Evolutionary conservation across 2,888 invertebrate genomes (phyloP).

Genomic region (Pandemis heparana): DNA sequence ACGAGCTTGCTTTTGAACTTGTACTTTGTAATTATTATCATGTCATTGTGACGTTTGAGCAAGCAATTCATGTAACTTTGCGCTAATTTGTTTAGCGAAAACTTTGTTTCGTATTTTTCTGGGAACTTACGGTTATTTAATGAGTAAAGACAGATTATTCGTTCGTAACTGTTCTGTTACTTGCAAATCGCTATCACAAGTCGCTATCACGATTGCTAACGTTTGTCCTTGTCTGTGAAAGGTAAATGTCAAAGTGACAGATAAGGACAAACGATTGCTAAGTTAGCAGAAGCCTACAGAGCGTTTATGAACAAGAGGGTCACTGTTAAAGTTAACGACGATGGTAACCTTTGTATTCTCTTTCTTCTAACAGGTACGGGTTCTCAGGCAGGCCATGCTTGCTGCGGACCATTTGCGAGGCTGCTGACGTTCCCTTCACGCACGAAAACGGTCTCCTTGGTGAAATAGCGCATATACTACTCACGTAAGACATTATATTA

Average conservation of each 20-base stretch:
- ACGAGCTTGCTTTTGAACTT: not conserved
- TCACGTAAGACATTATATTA: constrained; percentile 90
- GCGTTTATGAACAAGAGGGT: no score
- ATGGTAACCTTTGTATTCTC: no score
- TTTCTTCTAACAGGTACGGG: constrained; percentile 78
- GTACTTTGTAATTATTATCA: constrained; percentile 4
- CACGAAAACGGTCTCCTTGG: constrained; percentile 90
- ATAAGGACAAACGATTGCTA: no score
- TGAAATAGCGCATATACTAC: constrained; percentile 90
- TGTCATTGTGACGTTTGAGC: not conserved
- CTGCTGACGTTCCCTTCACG: constrained; percentile 88
- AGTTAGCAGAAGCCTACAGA: no score
- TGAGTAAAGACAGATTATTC: no score
- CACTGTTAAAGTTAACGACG: no score
- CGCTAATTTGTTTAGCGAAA: not conserved
- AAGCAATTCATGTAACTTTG: not conserved
- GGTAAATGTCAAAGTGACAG: no score
- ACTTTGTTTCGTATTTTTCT: not conserved
- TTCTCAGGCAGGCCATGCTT: constrained; percentile 89
- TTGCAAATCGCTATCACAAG: no score
- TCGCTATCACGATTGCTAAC: no score
- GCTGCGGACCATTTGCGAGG: constrained; percentile 91
- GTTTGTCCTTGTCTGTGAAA: no score
- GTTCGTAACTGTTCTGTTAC: no score
- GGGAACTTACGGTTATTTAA: not conserved